phyloP scores from a whole-genome alignment of 2,113 vertebrate species.

The Alexandromys fortis region DNA sequence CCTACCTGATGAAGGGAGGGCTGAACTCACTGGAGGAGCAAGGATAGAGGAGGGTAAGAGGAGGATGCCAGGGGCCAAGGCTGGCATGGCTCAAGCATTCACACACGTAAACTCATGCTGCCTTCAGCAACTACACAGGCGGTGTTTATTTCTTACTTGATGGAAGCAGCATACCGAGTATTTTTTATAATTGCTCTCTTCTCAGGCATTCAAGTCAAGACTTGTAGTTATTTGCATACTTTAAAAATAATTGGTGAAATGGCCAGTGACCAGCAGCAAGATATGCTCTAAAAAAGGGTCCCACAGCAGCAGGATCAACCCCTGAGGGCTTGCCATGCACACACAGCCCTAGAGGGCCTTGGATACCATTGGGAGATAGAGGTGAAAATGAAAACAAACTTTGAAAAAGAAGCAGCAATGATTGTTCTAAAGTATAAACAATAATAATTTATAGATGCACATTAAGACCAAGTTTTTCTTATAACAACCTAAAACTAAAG shows the following conservation, averaged over 20 bases:
- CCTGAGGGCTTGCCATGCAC: neutral
- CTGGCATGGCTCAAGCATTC: accelerated
- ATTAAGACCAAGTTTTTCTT: neutral
- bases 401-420: neutral
- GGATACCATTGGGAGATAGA: neutral
- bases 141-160: no score
- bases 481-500: conserved; percentile 34
- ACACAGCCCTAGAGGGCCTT: neutral
- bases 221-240: neutral
- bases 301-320: neutral
- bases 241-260: neutral
- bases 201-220: neutral
- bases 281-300: neutral
- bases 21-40: neutral
- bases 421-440: conserved; percentile 10
- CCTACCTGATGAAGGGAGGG: neutral
- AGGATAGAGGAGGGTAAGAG: neutral
- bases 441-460: neutral
- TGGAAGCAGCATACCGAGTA: neutral
- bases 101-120: no score
- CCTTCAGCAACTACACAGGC: neutral
- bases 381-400: neutral
- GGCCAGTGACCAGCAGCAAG: neutral
- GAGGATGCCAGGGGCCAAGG: neutral
- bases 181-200: neutral